Base-by-base conservation (phyloP, 2,113 vertebrate species). In the Nansenia antarctica region DNA sequence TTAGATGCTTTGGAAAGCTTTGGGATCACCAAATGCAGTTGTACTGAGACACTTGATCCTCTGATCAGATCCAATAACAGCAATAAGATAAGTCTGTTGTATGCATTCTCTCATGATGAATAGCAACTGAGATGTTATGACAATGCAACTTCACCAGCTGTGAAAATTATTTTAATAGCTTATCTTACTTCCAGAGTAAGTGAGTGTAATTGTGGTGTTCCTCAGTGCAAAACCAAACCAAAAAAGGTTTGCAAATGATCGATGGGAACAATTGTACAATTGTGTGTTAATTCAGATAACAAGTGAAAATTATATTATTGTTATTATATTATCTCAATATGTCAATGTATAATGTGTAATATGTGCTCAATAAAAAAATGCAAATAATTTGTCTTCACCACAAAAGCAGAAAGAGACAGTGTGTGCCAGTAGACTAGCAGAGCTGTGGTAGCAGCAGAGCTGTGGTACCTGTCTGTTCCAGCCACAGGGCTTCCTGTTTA, bases 401-500 rank as follows among this genome's bases (percentile, higher is more conserved):
- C 14, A 9, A 1, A 52, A 27, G 62, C 3, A 24, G 57, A 57
- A 22, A 72, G 18, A 53, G 29, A 68, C 66, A 72, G 49, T 60
- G 47, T 80, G 24, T 78, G 82, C 82, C 77, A 34, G 1, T 18
- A 77, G 79, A 73, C 72, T 81, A 58, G 30, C 31, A 62, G 18
- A 9, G 20, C 60, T 82, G 86, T 26, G 83, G 87, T 77, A 58
- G 22, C 39, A 73, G 0, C 59, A 27, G 20, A 58, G 22, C 39
- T 72, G 0, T 59, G 30, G 20, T 78, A 82, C 72, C 63, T 81
- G 84, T 77, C 71, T 85, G 45, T 55, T 24, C 32, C 55, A 72
- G 76, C 81, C 90, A 75, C 87, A 80, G 0, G 1, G 1, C 69
- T 85, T 93, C 91, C 90, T 92, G 91, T 92, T 93, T 91, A 73